Evolutionary conservation across 92 coral and sea anemone genomes (phyloP), one percentile per base, ranked within the genome.

Genomic region (Siderastrea siderea): DNA sequence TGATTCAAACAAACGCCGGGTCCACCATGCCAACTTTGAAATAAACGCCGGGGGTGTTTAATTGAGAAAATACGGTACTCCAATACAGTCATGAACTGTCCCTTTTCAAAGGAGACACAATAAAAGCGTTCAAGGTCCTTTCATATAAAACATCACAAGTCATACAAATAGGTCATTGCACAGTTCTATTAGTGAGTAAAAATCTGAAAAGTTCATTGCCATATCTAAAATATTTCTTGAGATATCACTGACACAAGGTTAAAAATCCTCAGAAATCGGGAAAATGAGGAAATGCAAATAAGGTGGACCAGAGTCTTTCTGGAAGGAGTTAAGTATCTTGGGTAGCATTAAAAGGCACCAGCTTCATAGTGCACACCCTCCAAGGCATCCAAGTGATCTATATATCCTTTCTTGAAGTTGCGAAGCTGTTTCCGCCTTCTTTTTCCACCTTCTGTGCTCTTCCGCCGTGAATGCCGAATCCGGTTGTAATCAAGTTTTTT

Each of bases 341-440:
- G 43, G 62, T 64, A 62, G 4, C 16, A 0, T 84, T 75, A 75
- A 64, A 84, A 77, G 68, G 85, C 86, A 79, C 80, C 75, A 71
- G 81, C 81, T 66, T 88, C 91, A 88, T 88, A 80, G 13, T 80
- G 74, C 66, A 16, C 67, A 16, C 87, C 77, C 61, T 84, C 88
- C 26, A 2, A 52, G 65, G 79, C 81, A 10, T 74, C 68, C 26
- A 69, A 15, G 47, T 57, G 8, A 45, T 87, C 87, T n/a, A 62
- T 81, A 49, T 80, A 88, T 16, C 87, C 91, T 50, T 81, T 88
- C 45, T 88, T 88, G 16, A 64, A 74, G 69, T 81, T 74, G 46
- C 69, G 50, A 12, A 74, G 86, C 91, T 81, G 71, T 55, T 75
- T 88, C 48, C 70, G 50, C 78, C 87, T 58, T 26, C 65, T 88